phyloP scores from a whole-genome alignment of 2,888 invertebrate species.

The Automeris io region DNA sequence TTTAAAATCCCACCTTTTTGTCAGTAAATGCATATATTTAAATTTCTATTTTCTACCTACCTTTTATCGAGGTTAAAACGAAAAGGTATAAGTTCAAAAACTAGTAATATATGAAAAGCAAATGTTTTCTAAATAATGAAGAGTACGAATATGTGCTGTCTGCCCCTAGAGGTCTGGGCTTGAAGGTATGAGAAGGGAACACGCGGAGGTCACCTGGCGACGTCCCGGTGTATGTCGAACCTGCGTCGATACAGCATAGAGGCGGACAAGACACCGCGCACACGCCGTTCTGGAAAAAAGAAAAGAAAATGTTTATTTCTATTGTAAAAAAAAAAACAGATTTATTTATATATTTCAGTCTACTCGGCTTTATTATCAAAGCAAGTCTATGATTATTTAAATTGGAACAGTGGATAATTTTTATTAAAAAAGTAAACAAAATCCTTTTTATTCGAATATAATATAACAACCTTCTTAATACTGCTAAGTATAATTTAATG shows the following conservation, averaged over 20 bases:
- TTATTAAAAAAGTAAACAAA: too few relatives aligned
- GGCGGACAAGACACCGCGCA: constrained; percentile 44
- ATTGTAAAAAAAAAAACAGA: not conserved
- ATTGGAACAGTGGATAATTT: too few relatives aligned
- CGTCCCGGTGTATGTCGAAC: constrained; percentile 81
- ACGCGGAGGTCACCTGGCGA: constrained; percentile 79
- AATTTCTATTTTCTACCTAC: not conserved
- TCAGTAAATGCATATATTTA: not conserved
- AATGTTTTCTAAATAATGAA: not conserved
- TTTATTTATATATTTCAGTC: not conserved
- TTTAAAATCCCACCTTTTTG: too few relatives aligned
- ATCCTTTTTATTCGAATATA: too few relatives aligned
- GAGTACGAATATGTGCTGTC: constrained; percentile 13
- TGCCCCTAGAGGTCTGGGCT: not conserved
- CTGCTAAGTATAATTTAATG: too few relatives aligned
- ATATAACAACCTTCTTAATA: too few relatives aligned
- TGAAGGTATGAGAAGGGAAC: constrained; percentile 18
- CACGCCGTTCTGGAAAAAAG: constrained; percentile 53
- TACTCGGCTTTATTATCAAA: too few relatives aligned
- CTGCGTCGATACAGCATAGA: constrained; percentile 78
- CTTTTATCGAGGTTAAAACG: not conserved
- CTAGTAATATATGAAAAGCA: too few relatives aligned
- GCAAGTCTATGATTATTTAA: too few relatives aligned
- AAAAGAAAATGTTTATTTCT: constrained; percentile 19
- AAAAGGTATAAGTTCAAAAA: not conserved